Conservation (phyloP, 1,140 invertebrate species). For the Phenacoccus solenopsis region DNA sequence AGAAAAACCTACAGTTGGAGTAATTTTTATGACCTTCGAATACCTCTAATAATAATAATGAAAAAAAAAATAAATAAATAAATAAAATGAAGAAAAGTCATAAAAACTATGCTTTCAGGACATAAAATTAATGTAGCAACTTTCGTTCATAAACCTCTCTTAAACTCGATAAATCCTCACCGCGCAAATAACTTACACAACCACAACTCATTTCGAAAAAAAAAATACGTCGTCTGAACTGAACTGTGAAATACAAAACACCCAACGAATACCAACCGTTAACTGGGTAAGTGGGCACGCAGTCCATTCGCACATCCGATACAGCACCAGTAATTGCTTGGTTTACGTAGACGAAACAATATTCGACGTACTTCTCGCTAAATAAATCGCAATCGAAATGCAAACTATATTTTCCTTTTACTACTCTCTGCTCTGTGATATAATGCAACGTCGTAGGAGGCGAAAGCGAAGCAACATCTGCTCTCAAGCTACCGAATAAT, state of each 20-base stretch:
- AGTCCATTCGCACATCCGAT: conserved; percentile 63
- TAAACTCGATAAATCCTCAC: not conserved
- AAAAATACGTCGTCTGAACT: too few species aligned
- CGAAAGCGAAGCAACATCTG: conserved; percentile 49
- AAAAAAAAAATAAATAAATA: too few species aligned
- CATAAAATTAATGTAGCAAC: too few species aligned
- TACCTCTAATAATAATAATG: too few species aligned
- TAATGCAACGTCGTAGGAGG: conserved; percentile 46
- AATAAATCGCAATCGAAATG: conserved; percentile 70
- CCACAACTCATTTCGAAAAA: not conserved
- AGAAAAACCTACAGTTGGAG: too few species aligned
- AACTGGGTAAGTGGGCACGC: conserved; percentile 62
- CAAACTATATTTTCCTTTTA: conserved; percentile 52
- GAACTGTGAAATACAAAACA: too few species aligned
- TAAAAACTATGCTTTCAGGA: too few species aligned
- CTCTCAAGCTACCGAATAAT: conserved; percentile 52
- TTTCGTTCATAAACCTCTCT: not conserved
- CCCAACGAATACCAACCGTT: conserved; percentile 43
- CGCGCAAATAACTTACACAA: not conserved
- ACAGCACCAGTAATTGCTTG: conserved; percentile 66
- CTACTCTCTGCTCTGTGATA: conserved; percentile 47
- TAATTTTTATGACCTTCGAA: too few species aligned
- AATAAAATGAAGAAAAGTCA: too few species aligned
- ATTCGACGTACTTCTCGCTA: conserved; percentile 64
- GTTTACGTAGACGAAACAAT: conserved; percentile 74